phyloP scores from a whole-genome alignment of 2,113 vertebrate genomes.

The Chaetodon trifascialis region DNA sequence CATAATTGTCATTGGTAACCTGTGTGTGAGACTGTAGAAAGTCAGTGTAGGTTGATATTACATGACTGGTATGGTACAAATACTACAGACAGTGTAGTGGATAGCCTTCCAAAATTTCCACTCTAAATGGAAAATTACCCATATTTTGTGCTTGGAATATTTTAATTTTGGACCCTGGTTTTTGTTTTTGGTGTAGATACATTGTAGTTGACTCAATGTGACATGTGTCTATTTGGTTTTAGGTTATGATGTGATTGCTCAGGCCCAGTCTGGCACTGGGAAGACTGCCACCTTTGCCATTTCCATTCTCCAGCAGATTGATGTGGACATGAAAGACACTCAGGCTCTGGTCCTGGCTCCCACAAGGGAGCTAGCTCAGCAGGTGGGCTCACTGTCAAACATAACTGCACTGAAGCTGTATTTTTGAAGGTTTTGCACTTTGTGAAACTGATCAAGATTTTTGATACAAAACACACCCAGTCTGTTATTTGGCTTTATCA shows the following conservation, averaged over 20 bases:
- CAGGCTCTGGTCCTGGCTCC: constrained; percentile 98
- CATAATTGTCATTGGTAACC: too few relatives aligned
- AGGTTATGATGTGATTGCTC: constrained; percentile 98
- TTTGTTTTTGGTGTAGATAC: too few relatives aligned
- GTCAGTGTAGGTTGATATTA: too few relatives aligned
- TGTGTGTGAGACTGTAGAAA: too few relatives aligned
- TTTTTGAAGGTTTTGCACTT: neutral
- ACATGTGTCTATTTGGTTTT: neutral
- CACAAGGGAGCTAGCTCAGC: constrained; percentile 99
- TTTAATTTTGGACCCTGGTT: too few relatives aligned
- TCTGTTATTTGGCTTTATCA: too few relatives aligned
- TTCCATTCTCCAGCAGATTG: constrained; percentile 99
- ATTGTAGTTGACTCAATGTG: neutral
- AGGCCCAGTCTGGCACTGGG: constrained; percentile 99
- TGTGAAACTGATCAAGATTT: neutral
- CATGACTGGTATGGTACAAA: too few relatives aligned
- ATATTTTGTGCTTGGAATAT: too few relatives aligned
- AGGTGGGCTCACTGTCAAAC: constrained; percentile 82
- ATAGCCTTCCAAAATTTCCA: too few relatives aligned
- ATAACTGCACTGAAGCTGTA: neutral
- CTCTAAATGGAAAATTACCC: too few relatives aligned
- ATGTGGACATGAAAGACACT: constrained; percentile 96
- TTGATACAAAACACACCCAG: too few relatives aligned
- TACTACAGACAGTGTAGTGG: too few relatives aligned
- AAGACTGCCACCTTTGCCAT: constrained; percentile 99